These are phyloP conservation scores for Chelidonichthys spinosus DNA, from an alignment of 2,797 vertebrate species.

Conservation along the genomic window DNA sequence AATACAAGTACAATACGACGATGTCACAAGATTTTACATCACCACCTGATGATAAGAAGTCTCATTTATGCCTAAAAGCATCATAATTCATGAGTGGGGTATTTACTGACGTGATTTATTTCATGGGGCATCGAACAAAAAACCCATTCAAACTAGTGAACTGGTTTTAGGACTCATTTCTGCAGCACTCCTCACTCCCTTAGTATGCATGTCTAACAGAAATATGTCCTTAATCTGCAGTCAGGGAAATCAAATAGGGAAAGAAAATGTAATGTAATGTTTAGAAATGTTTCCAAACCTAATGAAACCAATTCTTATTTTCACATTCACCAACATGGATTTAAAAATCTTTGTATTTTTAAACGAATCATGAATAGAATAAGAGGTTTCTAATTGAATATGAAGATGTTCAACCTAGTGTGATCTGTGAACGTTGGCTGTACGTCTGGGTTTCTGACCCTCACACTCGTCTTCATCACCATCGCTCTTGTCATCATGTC, in stretches of 20 bases:
- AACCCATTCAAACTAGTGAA: not conserved
- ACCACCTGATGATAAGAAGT: not conserved
- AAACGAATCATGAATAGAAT: not conserved
- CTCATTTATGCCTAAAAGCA: not conserved
- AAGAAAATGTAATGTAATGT: not conserved
- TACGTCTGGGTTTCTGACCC: constrained; percentile 27
- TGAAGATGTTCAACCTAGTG: not conserved
- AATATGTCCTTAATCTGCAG: not conserved
- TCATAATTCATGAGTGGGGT: not conserved
- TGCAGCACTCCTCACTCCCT: not conserved
- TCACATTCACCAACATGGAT: not conserved
- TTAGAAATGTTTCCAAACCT: not conserved
- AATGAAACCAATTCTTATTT: not conserved
- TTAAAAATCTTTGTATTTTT: not conserved
- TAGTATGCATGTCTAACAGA: not conserved
- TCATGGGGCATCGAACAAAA: not conserved
- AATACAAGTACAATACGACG: not conserved
- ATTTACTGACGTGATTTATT: not conserved
- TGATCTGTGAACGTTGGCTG: constrained; percentile 7
- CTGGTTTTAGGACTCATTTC: not conserved
- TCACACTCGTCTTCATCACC: constrained; percentile 16
- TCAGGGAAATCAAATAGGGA: not conserved
- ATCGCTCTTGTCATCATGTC: constrained; percentile 49
- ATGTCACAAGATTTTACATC: not conserved
- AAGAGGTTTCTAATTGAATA: not conserved